Evolutionary conservation across 1,140 invertebrate genomes (phyloP).

Genomic region (Drosophila leontia): DNA sequence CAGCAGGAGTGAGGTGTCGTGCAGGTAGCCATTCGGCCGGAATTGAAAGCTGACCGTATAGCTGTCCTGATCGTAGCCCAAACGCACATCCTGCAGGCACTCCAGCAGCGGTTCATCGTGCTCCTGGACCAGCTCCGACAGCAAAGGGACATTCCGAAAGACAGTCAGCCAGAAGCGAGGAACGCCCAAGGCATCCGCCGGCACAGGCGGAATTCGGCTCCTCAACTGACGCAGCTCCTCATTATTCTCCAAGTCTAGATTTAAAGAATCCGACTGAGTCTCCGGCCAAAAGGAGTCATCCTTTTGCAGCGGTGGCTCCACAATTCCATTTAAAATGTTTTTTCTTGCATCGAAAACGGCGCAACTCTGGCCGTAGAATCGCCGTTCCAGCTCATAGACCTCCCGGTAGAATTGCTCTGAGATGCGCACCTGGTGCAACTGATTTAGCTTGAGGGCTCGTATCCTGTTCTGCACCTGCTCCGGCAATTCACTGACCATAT

Average conservation of each 20-base stretch:
- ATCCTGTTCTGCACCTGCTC: slow-evolving; percentile 92
- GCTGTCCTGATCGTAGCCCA: slow-evolving; percentile 87
- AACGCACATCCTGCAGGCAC: slow-evolving; percentile 95
- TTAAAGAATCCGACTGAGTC: slow-evolving; percentile 87
- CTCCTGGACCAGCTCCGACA: slow-evolving; percentile 96
- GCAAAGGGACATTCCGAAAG: slow-evolving; percentile 95
- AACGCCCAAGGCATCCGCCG: slow-evolving; percentile 91
- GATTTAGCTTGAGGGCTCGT: slow-evolving; percentile 96
- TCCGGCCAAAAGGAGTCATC: slow-evolving; percentile 91
- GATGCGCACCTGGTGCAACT: slow-evolving; percentile 93
- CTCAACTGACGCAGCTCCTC: slow-evolving; percentile 66
- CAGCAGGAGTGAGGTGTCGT: slow-evolving; percentile 94
- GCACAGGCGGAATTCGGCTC: slow-evolving; percentile 47
- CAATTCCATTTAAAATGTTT: slow-evolving; percentile 91
- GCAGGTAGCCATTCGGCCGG: slow-evolving; percentile 96
- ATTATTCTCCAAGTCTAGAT: slow-evolving; percentile 78
- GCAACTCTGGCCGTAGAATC: slow-evolving; percentile 93
- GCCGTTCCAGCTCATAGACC: slow-evolving; percentile 96
- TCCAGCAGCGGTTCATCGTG: slow-evolving; percentile 97
- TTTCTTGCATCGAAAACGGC: slow-evolving; percentile 92
- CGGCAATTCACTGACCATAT: slow-evolving; percentile 87
- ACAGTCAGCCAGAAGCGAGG: slow-evolving; percentile 98
- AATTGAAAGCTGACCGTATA: slow-evolving; percentile 94
- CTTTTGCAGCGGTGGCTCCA: slow-evolving; percentile 94
- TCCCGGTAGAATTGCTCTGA: slow-evolving; percentile 98